Conservation (phyloP, 2,888 invertebrate genomes). For the Tetramorium bicarinatum region DNA sequence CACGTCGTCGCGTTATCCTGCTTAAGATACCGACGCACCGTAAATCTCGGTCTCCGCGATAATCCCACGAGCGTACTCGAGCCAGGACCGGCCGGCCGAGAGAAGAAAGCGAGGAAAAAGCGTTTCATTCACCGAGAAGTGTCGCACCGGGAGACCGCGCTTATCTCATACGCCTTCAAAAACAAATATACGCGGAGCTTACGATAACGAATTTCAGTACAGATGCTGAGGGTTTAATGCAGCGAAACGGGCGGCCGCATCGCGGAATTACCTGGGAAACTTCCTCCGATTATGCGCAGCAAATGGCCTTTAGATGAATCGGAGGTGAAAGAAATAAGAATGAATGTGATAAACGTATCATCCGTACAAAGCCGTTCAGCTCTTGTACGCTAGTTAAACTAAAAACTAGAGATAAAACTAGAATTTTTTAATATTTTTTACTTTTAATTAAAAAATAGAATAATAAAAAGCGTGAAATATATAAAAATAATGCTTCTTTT, state of each 20-base stretch:
- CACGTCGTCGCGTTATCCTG: constrained; percentile 47
- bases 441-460: background rate
- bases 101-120: constrained; percentile 39
- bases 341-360: background rate
- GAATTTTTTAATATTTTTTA: background rate
- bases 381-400: background rate
- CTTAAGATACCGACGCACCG: constrained; percentile 53
- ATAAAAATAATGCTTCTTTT: background rate
- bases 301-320: constrained; percentile 26
- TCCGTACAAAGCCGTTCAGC: background rate
- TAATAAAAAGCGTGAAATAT: background rate
- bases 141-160: constrained; percentile 60
- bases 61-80: constrained; percentile 66
- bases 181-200: constrained; percentile 50
- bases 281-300: background rate
- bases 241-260: background rate
- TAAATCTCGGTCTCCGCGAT: constrained; percentile 68
- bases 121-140: constrained; percentile 31
- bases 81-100: constrained; percentile 14
- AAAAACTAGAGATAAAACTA: background rate
- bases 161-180: constrained; percentile 54
- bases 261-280: constrained; percentile 13
- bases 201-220: constrained; percentile 45
- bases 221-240: constrained; percentile 27
- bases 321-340: background rate